Conservation (phyloP, 2,113 vertebrate genomes). For the Pampusana beccarii region DNA sequence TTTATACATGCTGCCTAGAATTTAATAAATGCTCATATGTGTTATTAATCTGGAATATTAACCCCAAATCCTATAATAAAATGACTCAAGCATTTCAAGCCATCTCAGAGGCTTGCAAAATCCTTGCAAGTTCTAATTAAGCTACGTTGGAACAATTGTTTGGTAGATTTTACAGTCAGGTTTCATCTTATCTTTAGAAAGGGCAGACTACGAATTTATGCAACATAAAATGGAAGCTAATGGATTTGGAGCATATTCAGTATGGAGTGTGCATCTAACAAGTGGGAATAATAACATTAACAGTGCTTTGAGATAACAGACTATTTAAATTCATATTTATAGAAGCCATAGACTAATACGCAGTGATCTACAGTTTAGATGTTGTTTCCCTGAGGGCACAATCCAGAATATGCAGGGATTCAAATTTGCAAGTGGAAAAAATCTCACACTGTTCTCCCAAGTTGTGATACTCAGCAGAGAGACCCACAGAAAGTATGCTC, state of each 20-base stretch:
- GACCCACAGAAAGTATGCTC: rapidly evolving
- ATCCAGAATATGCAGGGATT: not conserved
- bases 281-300: slow-evolving; percentile 70
- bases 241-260: slow-evolving; percentile 67
- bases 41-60: slow-evolving; percentile 59
- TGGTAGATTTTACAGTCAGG: slow-evolving; percentile 65
- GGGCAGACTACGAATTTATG: slow-evolving; percentile 64
- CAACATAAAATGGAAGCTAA: slow-evolving; percentile 71
- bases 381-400: not conserved
- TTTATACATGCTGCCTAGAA: slow-evolving; percentile 36
- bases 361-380: slow-evolving; percentile 1
- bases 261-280: slow-evolving; percentile 43
- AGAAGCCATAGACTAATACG: not conserved
- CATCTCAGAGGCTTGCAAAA: slow-evolving; percentile 50
- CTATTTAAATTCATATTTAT: slow-evolving; percentile 73
- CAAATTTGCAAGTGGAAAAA: not conserved
- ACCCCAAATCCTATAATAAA: slow-evolving; percentile 41
- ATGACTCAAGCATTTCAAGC: slow-evolving; percentile 39
- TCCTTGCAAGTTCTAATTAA: slow-evolving; percentile 65
- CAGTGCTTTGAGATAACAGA: slow-evolving; percentile 56
- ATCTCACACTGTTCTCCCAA: not conserved
- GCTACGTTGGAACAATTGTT: slow-evolving; percentile 38
- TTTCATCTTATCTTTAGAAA: slow-evolving; percentile 72
- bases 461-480: not conserved
- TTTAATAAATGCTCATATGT: slow-evolving; percentile 48